A percentile compares a stretch with the other conserved stretches of the same genome.
phyloP scores from a whole-genome alignment of 2,888 invertebrate genomes.

The Drosophila emarginata region DNA sequence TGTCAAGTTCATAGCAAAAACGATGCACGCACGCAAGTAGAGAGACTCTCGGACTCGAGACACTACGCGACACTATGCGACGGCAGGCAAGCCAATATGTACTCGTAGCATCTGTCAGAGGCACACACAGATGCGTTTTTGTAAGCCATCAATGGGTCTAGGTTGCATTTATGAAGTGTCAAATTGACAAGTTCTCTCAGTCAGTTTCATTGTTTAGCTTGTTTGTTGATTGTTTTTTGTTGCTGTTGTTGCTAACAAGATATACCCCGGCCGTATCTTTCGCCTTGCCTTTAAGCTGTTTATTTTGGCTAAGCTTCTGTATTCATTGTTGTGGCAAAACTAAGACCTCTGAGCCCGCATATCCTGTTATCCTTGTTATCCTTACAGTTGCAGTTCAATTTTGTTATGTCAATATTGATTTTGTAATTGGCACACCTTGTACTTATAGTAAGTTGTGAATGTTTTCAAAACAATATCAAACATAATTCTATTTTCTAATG shows the following conservation, averaged over 20 bases:
- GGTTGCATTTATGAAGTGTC: constrained; percentile 75
- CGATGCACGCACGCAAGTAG: constrained; percentile 34
- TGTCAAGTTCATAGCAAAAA: constrained; percentile 72
- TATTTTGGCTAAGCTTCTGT: constrained; percentile 58
- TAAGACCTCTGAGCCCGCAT: constrained; percentile 25
- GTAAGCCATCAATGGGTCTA: constrained; percentile 36
- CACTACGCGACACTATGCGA: not conserved
- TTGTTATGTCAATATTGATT: constrained; percentile 62
- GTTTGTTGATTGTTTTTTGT: constrained; percentile 22
- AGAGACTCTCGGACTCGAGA: not conserved
- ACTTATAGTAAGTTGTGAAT: not conserved
- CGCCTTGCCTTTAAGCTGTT: constrained; percentile 39
- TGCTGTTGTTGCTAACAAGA: constrained; percentile 61
- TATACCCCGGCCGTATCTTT: constrained; percentile 20
- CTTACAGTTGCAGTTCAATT: constrained; percentile 48
- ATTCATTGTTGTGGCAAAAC: constrained; percentile 16
- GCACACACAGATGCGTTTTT: constrained; percentile 51
- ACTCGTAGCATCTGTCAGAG: too few relatives aligned
- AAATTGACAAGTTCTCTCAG: constrained; percentile 69
- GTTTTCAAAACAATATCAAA: too few relatives aligned
- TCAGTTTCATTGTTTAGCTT: constrained; percentile 22
- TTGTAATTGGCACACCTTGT: constrained; percentile 57
- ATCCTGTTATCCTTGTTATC: constrained; percentile 29
- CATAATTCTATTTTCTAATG: too few relatives aligned
- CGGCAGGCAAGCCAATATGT: constrained; percentile 10